Evolutionary conservation across 2,888 invertebrate species (phyloP).

Genomic region (Noctua pronuba): DNA sequence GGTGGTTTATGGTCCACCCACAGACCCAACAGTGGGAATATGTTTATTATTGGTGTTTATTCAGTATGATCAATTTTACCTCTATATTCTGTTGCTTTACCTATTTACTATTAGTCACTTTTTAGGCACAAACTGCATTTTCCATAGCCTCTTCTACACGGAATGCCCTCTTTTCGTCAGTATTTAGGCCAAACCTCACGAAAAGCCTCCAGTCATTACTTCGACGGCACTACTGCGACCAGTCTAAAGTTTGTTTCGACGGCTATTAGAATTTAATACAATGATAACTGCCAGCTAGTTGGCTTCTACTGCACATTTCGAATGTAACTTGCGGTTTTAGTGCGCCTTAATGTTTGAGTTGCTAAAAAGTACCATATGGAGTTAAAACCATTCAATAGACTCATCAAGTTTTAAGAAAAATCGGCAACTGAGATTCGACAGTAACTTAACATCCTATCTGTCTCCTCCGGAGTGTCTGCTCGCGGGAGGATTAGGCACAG

Average conservation of each 20-base stretch:
- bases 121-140: neutral
- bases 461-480: neutral
- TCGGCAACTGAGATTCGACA: neutral
- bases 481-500: no score
- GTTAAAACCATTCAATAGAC: neutral
- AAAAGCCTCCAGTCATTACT: constrained; percentile 31
- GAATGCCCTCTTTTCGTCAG: neutral
- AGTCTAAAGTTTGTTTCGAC: constrained; percentile 29
- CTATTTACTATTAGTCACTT: neutral
- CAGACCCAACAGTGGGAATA: no score
- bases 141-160: no score
- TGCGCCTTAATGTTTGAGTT: neutral
- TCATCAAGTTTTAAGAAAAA: neutral
- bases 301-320: constrained; percentile 22
- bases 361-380: neutral
- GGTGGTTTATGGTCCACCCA: no score
- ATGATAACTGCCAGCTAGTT: constrained; percentile 39
- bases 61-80: no score
- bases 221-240: constrained; percentile 27
- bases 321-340: constrained; percentile 6
- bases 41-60: no score
- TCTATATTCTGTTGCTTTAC: neutral
- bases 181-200: constrained; percentile 24
- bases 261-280: constrained; percentile 56
- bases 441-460: neutral